Conservation (phyloP, 2,113 vertebrate species). For the Sinosuthora webbiana region DNA sequence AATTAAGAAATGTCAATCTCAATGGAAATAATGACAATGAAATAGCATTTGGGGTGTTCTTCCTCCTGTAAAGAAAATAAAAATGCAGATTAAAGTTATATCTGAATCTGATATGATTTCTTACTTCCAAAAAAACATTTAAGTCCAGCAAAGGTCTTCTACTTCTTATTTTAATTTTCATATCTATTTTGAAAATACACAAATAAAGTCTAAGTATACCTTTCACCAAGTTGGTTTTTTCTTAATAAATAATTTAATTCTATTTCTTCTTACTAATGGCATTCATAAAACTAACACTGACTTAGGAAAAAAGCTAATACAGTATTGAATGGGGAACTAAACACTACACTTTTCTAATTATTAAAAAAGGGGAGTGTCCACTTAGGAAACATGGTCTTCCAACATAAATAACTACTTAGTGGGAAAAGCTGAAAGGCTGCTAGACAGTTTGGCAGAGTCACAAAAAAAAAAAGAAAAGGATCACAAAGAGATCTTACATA, state of each 20-base stretch:
- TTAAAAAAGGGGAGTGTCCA: background rate
- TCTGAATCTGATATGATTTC: background rate
- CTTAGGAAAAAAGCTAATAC: background rate
- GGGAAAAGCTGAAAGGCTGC: background rate
- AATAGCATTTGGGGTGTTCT: background rate
- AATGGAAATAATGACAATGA: background rate
- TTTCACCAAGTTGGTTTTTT: background rate
- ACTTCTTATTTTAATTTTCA: background rate
- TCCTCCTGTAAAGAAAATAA: background rate
- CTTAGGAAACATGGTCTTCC: background rate
- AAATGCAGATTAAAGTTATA: background rate
- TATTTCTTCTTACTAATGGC: background rate
- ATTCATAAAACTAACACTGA: background rate
- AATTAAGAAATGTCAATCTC: background rate
- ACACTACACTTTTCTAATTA: background rate
- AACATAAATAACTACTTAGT: background rate
- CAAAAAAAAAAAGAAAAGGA: background rate
- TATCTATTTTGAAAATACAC: background rate
- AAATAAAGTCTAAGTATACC: background rate
- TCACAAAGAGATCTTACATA: background rate
- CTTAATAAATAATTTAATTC: background rate
- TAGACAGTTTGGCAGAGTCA: background rate
- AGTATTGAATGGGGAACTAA: background rate
- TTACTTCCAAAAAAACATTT: background rate
- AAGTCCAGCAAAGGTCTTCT: background rate